Percentiles rank a stretch among this genome's conserved stretches.
Evolutionary conservation across 1,140 invertebrate genomes (phyloP).

Genomic region (Lycorma delicatula): DNA sequence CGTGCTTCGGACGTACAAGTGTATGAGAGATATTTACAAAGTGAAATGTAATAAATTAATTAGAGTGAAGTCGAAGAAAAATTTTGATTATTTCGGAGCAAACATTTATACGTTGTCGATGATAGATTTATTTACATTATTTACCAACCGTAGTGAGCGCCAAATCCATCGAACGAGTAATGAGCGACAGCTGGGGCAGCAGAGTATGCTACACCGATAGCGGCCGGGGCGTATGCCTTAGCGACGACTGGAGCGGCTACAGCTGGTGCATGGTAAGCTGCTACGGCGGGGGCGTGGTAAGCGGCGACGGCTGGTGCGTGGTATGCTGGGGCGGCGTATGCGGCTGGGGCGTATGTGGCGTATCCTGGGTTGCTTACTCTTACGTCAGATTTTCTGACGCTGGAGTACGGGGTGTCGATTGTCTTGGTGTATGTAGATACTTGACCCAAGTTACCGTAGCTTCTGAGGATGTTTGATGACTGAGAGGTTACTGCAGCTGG

Average conservation of each 20-base stretch:
- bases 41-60: too few relatives aligned
- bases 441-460: slow-evolving; percentile 32
- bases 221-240: slow-evolving; percentile 19
- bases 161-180: slow-evolving; percentile 28
- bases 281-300: slow-evolving; percentile 17
- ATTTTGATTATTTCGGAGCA: too few relatives aligned
- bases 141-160: slow-evolving; percentile 31
- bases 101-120: too few relatives aligned
- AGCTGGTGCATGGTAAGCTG: slow-evolving; percentile 16
- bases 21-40: too few relatives aligned
- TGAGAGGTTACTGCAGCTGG: slow-evolving; percentile 28
- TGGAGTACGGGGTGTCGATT: slow-evolving; percentile 34
- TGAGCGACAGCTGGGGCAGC: slow-evolving; percentile 29
- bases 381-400: slow-evolving; percentile 36
- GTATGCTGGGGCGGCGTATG: slow-evolving; percentile 19
- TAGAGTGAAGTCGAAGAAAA: too few relatives aligned
- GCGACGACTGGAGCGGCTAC: slow-evolving; percentile 13
- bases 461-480: slow-evolving; percentile 31
- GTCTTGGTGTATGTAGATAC: slow-evolving; percentile 34
- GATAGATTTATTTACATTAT: too few relatives aligned
- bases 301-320: slow-evolving; percentile 20
- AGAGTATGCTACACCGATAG: slow-evolving; percentile 27
- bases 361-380: slow-evolving; percentile 34
- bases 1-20: too few relatives aligned
- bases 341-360: slow-evolving; percentile 21